Percentiles rank a stretch among this genome's conserved stretches.
These are phyloP conservation scores for Paedocypris sp. DNA, from an alignment of 2,113 vertebrate species.

Conservation along the genomic window DNA sequence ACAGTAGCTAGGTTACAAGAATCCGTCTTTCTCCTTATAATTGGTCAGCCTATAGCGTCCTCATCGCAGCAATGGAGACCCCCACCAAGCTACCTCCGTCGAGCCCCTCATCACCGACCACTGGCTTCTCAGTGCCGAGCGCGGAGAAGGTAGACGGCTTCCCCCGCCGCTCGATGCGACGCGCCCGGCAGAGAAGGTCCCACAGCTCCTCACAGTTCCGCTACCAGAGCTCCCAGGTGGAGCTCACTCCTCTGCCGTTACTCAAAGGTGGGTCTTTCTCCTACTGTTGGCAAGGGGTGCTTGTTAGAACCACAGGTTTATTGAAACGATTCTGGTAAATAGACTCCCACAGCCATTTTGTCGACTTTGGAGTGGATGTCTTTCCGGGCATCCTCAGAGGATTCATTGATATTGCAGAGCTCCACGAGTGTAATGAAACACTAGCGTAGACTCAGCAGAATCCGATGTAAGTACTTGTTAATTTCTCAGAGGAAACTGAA, in stretches of 20 bases:
- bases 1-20: not conserved
- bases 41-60: too few relatives aligned
- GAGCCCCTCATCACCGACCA: constrained; percentile 81
- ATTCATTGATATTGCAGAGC: not conserved
- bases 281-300: not conserved
- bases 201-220: constrained; percentile 90
- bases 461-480: not conserved
- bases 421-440: constrained; percentile 7
- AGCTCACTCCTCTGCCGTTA: constrained; percentile 79
- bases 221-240: constrained; percentile 88
- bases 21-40: too few relatives aligned
- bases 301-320: not conserved
- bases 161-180: constrained; percentile 77
- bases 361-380: not conserved
- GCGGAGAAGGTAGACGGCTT: constrained; percentile 90
- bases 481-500: too few relatives aligned
- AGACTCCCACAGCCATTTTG: not conserved
- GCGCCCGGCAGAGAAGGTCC: constrained; percentile 77
- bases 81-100: constrained; percentile 77
- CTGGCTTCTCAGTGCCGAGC: constrained; percentile 79
- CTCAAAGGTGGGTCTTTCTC: constrained; percentile 72
- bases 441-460: not conserved
- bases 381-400: not conserved
- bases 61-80: constrained; percentile 49
- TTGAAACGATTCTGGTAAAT: not conserved